Conservation (phyloP, 2,113 vertebrate species). For the Hypomesus transpacificus region DNA sequence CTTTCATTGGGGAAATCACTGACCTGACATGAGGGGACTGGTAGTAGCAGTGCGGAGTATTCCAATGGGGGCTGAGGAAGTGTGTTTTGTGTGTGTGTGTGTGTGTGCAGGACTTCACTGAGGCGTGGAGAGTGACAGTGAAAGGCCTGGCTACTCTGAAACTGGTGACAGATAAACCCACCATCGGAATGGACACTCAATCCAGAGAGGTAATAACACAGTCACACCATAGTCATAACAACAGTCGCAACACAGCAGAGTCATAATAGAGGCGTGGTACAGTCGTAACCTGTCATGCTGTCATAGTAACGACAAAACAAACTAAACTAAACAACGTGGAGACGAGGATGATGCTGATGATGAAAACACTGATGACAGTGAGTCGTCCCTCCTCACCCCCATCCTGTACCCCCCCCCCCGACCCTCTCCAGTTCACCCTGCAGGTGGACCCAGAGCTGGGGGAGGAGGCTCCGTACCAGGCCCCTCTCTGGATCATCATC, state of each 20-base stretch:
- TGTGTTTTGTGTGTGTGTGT: constrained; percentile 8
- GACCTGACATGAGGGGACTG: no score
- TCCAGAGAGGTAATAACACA: constrained; percentile 64
- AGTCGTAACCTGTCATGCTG: no score
- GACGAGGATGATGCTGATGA: no score
- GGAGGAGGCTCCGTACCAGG: constrained; percentile 65
- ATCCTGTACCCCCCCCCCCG: not conserved
- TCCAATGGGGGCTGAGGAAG: not conserved
- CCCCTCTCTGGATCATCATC: constrained; percentile 81
- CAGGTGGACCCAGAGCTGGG: constrained; percentile 73
- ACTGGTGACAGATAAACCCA: constrained; percentile 70
- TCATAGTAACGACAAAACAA: no score
- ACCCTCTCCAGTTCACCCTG: constrained; percentile 73
- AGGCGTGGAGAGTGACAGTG: constrained; percentile 72
- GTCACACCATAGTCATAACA: not conserved
- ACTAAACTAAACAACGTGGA: no score
- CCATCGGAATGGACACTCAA: constrained; percentile 76
- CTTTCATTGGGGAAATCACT: no score
- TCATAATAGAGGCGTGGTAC: no score
- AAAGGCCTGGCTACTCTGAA: constrained; percentile 74
- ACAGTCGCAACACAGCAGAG: not conserved
- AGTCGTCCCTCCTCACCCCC: not conserved
- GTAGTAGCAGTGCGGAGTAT: not conserved
- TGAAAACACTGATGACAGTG: no score
- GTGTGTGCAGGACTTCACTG: constrained; percentile 74